These are phyloP conservation scores for Parauchenoglanis punctatus DNA, from an alignment of 2,797 vertebrate species.

Conservation along the genomic window DNA sequence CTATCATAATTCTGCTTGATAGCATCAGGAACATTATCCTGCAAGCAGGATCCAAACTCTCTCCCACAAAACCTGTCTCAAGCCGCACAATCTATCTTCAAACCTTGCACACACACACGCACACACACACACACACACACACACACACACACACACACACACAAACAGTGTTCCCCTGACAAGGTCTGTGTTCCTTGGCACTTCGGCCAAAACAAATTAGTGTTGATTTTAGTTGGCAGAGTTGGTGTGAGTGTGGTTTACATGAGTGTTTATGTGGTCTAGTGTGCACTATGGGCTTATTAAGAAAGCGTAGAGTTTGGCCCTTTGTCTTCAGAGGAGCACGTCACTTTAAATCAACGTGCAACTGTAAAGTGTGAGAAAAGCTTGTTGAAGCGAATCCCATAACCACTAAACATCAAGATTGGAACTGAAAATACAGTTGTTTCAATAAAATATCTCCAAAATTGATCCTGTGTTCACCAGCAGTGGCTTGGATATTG, in stretches of 20 bases:
- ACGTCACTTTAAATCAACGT: conserved; percentile 63
- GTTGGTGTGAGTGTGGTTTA: conserved; percentile 54
- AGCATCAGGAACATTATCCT: conserved; percentile 64
- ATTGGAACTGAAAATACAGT: conserved; percentile 46
- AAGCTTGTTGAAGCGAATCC: conserved; percentile 44
- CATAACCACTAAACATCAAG: conserved; percentile 33
- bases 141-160: conserved; percentile 20
- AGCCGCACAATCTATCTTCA: conserved; percentile 56
- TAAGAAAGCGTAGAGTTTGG: conserved; percentile 61
- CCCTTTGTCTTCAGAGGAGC: conserved; percentile 44
- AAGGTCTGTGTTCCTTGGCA: conserved; percentile 53
- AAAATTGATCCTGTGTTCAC: conserved; percentile 46
- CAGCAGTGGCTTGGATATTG: conserved; percentile 43
- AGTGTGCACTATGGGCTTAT: conserved; percentile 63
- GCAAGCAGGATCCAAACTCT: conserved; percentile 51
- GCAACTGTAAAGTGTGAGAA: conserved; percentile 57
- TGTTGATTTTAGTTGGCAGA: conserved; percentile 68
- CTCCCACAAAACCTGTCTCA: conserved; percentile 57
- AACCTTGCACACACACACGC: conserved; percentile 20
- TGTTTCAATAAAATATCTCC: conserved; percentile 53
- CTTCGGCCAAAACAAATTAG: conserved; percentile 63
- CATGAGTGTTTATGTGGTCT: conserved; percentile 60
- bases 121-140: conserved; percentile 15
- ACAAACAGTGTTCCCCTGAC: conserved; percentile 50
- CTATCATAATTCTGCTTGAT: conserved; percentile 65